phyloP scores from a whole-genome alignment of 37 sponge, comb jelly and placozoan species.

The Tethya wilhelma region DNA sequence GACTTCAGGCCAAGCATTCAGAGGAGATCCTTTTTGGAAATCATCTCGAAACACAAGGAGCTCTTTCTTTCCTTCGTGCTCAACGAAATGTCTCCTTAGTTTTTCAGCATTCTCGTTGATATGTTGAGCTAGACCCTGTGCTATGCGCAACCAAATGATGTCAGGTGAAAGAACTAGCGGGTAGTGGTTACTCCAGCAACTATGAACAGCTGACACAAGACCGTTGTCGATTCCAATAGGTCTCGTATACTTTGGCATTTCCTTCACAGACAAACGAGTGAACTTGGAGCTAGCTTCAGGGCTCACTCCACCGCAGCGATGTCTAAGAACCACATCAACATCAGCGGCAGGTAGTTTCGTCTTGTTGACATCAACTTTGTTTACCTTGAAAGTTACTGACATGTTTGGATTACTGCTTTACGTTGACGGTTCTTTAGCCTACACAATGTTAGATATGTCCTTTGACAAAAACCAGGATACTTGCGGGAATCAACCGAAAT shows the following conservation, averaged over 20 bases:
- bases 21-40: constrained; percentile 50
- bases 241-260: background rate
- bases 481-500: no score
- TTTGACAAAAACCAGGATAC: no score
- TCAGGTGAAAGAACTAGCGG: constrained; percentile 60
- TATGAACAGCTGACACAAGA: background rate
- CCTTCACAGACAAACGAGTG: background rate
- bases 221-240: constrained; percentile 2
- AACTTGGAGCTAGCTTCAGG: constrained; percentile 15
- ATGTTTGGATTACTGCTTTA: no score
- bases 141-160: constrained; percentile 60
- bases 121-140: constrained; percentile 47
- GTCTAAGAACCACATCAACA: background rate
- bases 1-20: constrained; percentile 67
- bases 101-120: constrained; percentile 64
- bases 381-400: constrained; percentile 38
- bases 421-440: no score
- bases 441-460: no score
- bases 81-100: constrained; percentile 56
- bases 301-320: constrained; percentile 23
- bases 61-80: constrained; percentile 53
- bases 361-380: background rate
- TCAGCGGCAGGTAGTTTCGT: background rate
- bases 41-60: constrained; percentile 24
- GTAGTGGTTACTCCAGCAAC: constrained; percentile 31